Evolutionary conservation across 2,888 invertebrate species (phyloP).

Genomic region (Andrena fulva): DNA sequence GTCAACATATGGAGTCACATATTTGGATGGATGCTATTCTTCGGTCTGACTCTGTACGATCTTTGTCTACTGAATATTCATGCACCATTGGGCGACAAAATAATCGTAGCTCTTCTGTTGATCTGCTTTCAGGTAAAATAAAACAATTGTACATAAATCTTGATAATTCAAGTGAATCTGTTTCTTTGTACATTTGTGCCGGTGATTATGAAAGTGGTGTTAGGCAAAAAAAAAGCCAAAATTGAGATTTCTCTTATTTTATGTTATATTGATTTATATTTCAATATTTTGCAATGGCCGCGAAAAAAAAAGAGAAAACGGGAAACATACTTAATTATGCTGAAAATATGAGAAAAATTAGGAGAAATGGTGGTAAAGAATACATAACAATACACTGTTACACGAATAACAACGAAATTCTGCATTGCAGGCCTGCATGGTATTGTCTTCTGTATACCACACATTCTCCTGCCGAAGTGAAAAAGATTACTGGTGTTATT

Average conservation of each 20-base stretch:
- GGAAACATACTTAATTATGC: too few species aligned
- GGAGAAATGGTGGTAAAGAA: too few species aligned
- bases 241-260: too few species aligned
- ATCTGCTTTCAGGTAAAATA: constrained; percentile 93
- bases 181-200: not conserved
- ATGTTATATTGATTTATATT: too few species aligned
- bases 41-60: constrained; percentile 94
- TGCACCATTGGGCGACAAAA: constrained; percentile 92
- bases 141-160: not conserved
- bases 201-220: too few species aligned
- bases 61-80: constrained; percentile 91
- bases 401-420: not conserved
- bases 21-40: constrained; percentile 93
- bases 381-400: not conserved
- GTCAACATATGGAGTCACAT: constrained; percentile 99
- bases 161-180: not conserved
- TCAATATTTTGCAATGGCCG: too few species aligned
- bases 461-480: constrained; percentile 97
- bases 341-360: too few species aligned
- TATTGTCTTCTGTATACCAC: constrained; percentile 96
- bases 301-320: too few species aligned
- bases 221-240: too few species aligned
- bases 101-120: constrained; percentile 93
- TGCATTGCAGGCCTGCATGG: constrained; percentile 94
- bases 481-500: constrained; percentile 92